Evolutionary conservation across 2,888 invertebrate genomes (phyloP), one percentile per base, ranked within the genome.

Genomic region (Adela reaumurella): DNA sequence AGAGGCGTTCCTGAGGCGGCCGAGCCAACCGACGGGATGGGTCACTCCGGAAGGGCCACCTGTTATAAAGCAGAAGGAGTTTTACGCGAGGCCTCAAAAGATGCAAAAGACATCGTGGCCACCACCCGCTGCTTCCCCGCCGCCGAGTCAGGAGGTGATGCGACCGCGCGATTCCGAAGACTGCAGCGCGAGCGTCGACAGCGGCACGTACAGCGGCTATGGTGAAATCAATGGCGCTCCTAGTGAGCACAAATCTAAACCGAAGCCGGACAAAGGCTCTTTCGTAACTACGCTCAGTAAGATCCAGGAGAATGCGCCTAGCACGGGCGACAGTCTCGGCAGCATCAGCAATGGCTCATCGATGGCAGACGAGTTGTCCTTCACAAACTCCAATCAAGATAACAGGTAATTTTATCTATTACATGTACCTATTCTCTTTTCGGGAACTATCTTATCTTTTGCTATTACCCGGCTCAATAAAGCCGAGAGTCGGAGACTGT

Each of bases 1-100:
- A 67, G 93, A 94, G 66, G 93, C 93, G 60, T 94, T 94, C 69
- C 81, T 94, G 51, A 83, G 88, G 63, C 82, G 89, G 56, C 89
- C 90, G 59, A 86, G 81, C 65, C 83, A 85, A 59, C 86, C 87
- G 19, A 82, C 78, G 49, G 83, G 83, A 49, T 84, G 81, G 82
- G 79, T 74, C 55, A 72, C 74, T 28, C 80, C 79, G 2, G 81
- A 81, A 46, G 74, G 69, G 48, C 69, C 72, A 51, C 64, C 73
- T 43, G 71, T 80, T 47, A 83, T 85, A 42, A 84, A 83, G 54
- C 85, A 84, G 52, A 81, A 85, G 47, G 90, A 89, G 64, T 90
- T 89, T 64, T 90, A 90, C 59, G 86, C 89, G n/a, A 81, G 88
- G 60, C 90, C 90, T 18, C 89, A 89, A 62, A 89, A 88, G 62